Percentiles rank a stretch among this genome's conserved stretches.
phyloP scores from a whole-genome alignment of 2,888 invertebrate species.

The Scelioninae gen. 2 region DNA sequence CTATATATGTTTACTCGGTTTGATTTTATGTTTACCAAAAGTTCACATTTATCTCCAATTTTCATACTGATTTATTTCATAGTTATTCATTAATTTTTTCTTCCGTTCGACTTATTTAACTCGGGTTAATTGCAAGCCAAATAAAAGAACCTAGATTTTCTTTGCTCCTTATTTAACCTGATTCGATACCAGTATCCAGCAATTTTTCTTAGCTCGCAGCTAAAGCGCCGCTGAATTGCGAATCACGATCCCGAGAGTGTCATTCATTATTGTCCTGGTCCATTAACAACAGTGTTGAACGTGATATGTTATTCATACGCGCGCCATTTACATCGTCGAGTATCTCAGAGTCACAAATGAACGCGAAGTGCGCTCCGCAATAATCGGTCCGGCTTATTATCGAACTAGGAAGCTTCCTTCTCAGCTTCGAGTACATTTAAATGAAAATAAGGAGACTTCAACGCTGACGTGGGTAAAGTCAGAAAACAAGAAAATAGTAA shows the following conservation, averaged over 20 bases:
- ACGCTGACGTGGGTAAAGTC: background rate
- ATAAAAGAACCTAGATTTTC: conserved; percentile 4
- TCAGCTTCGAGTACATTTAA: no score
- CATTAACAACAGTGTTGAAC: conserved; percentile 46
- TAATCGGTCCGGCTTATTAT: conserved; percentile 32
- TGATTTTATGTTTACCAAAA: no score
- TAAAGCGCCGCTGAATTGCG: conserved; percentile 34
- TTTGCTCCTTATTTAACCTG: conserved; percentile 19
- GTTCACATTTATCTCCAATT: no score
- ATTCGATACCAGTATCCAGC: conserved; percentile 23
- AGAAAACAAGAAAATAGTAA: no score
- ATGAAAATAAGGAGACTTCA: background rate
- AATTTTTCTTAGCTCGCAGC: conserved; percentile 17
- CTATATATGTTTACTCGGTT: no score
- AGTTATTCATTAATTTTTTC: background rate
- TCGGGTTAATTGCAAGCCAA: conserved; percentile 1
- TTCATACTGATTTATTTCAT: no score
- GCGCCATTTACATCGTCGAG: conserved; percentile 30
- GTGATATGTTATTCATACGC: conserved; percentile 48
- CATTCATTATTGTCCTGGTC: conserved; percentile 55
- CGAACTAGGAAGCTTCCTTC: conserved; percentile 25
- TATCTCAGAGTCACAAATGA: conserved; percentile 36
- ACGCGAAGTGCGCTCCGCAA: conserved; percentile 19
- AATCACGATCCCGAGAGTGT: conserved; percentile 51
- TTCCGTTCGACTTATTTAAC: no score